These are phyloP conservation scores for Drosophila villosipedis DNA, from an alignment of 2,888 invertebrate species.

Conservation along the genomic window DNA sequence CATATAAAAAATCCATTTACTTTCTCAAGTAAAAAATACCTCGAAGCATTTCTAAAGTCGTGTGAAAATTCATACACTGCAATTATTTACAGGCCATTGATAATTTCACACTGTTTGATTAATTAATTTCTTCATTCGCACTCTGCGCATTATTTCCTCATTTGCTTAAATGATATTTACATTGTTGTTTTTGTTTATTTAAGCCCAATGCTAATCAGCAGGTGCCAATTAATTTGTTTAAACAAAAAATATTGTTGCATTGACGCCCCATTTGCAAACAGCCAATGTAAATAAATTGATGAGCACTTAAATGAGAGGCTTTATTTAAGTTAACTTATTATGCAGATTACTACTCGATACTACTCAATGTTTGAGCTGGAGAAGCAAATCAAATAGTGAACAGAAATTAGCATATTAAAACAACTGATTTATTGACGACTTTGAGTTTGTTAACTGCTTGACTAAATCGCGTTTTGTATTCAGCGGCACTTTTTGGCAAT, in stretches of 20 bases:
- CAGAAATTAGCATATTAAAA: conserved; percentile 22
- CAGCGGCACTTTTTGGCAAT: conserved; percentile 17
- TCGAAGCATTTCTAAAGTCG: neutral
- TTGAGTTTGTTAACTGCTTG: neutral
- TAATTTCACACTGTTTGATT: conserved; percentile 61
- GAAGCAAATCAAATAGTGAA: neutral
- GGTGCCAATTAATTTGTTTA: conserved; percentile 74
- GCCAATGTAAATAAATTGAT: conserved; percentile 4
- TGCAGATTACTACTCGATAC: neutral
- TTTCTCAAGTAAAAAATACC: neutral
- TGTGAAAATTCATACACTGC: conserved; percentile 9
- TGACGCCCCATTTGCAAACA: conserved; percentile 36
- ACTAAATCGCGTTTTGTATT: conserved; percentile 3
- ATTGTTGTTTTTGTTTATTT: conserved; percentile 21
- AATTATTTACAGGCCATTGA: conserved; percentile 16
- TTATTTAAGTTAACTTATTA: conserved; percentile 2
- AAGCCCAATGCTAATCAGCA: conserved; percentile 61
- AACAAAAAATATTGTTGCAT: conserved; percentile 36
- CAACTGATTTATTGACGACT: conserved; percentile 27
- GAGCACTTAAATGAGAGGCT: conserved; percentile 10
- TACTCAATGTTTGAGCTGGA: neutral
- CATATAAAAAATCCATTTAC: no score
- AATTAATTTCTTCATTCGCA: conserved; percentile 60
- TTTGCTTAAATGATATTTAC: conserved; percentile 28
- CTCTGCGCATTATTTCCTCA: conserved; percentile 54